Evolutionary conservation across 2,797 vertebrate species (phyloP), one percentile per base, ranked within the genome.

Genomic region (Intellagama lesueurii): DNA sequence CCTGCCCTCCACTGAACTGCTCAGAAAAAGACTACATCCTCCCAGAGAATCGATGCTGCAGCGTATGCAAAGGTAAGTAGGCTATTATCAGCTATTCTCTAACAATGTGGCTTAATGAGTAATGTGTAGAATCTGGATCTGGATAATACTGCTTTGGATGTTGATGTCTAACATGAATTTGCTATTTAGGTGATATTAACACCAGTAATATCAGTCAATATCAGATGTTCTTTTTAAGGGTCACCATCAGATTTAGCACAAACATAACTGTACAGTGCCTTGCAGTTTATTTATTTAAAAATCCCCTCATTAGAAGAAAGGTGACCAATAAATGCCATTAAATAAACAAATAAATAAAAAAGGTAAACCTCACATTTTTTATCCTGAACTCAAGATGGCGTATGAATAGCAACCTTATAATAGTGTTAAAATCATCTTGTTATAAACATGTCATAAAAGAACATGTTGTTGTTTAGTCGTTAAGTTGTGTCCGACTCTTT

Each of bases 41-140:
- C 88, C 98, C 98, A 0, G 98, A 99, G 92, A 98, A 98, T 94
- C 97, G 98, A 70, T 99, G 99, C 91, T 99, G 99, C 95, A 98
- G 97, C 30, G 98, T 99, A 89, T 99, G 99, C 91, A 96, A 96
- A 98, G 99, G 99, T 99, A 96, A 95, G 97, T 83, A 81, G 47
- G n/a, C 64, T 8, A 2, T 14, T 85, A 32, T 0, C 17, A 49
- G 0, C 0, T 83, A 17, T 82, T 17, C 8, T 60, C 32, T 32
- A 52, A 68, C 26, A 47, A 28, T 35, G 40, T 40, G 35, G 60
- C 30, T 76, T 30, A 17, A 17, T 56, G 26, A 69, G 9, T n/a
- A 19, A 12, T 35, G 64, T 17, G 19, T 28, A 35, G 28, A 26
- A 19, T 83, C 70, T 86, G 49, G 26, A 76, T 9, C 24, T 82